Evolutionary conservation across 2,797 vertebrate species (phyloP).

Genomic region (Hirundo rustica): DNA sequence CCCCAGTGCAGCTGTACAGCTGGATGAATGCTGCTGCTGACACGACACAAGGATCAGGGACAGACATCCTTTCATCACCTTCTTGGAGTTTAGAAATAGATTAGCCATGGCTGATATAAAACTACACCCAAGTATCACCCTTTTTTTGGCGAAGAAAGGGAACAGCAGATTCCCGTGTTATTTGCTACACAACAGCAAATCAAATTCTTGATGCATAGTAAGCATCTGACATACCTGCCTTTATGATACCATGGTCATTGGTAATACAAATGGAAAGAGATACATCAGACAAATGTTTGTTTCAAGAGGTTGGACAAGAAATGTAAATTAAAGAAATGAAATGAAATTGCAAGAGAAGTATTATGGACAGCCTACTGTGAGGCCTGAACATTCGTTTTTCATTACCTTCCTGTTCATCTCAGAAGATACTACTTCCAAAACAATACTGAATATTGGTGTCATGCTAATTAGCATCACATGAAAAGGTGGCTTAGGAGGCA

Average conservation of each 20-base stretch:
- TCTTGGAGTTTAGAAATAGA: not conserved
- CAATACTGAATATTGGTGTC: not conserved
- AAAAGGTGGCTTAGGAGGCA: constrained; percentile 4
- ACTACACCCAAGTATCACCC: not conserved
- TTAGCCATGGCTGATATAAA: not conserved
- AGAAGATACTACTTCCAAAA: not conserved
- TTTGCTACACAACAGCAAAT: not conserved
- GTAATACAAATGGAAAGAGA: not conserved
- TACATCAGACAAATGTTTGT: not conserved
- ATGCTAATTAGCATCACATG: not conserved
- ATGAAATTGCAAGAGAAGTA: not conserved
- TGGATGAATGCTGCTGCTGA: not conserved
- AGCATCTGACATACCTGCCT: not conserved
- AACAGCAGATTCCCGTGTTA: not conserved
- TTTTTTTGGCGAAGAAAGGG: not conserved
- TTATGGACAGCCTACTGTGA: not conserved
- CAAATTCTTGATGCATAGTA: not conserved
- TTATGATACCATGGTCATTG: not conserved
- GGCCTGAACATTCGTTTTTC: not conserved
- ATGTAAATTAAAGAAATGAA: not conserved
- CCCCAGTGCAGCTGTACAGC: not conserved
- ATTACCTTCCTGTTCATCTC: not conserved
- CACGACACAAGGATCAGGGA: not conserved
- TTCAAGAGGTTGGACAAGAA: not conserved
- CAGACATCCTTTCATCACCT: not conserved